phyloP scores from a whole-genome alignment of 2,113 vertebrate genomes.

The Columba livia region DNA sequence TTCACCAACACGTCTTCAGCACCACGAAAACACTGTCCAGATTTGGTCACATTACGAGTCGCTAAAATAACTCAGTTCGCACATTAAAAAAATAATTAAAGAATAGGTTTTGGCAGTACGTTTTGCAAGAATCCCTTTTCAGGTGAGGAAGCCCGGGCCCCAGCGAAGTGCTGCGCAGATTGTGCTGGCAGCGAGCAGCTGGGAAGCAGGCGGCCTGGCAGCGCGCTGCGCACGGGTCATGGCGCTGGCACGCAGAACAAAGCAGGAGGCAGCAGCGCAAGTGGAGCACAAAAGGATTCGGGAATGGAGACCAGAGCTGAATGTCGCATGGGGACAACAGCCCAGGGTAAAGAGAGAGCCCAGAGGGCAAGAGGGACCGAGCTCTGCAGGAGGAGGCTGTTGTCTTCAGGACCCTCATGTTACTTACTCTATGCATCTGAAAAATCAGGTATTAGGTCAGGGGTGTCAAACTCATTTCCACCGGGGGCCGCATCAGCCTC shows the following conservation, averaged over 20 bases:
- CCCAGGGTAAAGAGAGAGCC: background rate
- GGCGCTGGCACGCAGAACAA: background rate
- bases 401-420: background rate
- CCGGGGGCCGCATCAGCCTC: too few species aligned
- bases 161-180: rapidly evolving
- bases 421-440: rapidly evolving
- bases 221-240: background rate
- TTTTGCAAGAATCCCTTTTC: background rate
- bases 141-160: background rate
- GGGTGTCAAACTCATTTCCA: too few species aligned
- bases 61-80: background rate
- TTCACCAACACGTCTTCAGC: background rate
- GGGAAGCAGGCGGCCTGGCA: background rate
- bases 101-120: background rate
- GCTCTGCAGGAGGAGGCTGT: background rate
- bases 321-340: background rate
- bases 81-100: background rate
- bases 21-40: background rate
- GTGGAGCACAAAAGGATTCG: background rate
- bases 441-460: background rate
- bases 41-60: background rate
- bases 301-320: background rate
- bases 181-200: background rate
- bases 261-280: background rate
- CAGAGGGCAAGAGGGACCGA: background rate